Evolutionary conservation across 2,888 invertebrate genomes (phyloP).

Genomic region (Drosophila limbata): DNA sequence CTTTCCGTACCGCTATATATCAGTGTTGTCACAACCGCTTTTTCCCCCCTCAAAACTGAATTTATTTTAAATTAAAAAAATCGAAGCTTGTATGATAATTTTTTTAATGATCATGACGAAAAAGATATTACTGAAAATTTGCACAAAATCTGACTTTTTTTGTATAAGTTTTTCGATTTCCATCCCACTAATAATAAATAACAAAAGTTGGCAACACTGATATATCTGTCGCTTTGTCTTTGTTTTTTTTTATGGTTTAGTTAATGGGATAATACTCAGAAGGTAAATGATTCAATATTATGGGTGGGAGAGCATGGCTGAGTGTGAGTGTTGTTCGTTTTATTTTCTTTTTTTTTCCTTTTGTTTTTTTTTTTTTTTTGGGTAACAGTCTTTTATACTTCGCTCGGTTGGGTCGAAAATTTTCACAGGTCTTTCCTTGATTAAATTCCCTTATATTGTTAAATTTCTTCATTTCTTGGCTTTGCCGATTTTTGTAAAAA

Average conservation of each 20-base stretch:
- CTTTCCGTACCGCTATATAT: not conserved
- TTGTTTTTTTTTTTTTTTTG: slow-evolving; percentile 5
- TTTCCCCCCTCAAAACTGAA: not conserved
- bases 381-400: slow-evolving; percentile 64
- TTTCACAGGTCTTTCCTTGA: slow-evolving; percentile 32
- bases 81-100: too few relatives aligned
- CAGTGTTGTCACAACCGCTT: not conserved
- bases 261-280: slow-evolving; percentile 51
- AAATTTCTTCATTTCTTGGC: slow-evolving; percentile 36
- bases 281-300: slow-evolving; percentile 40
- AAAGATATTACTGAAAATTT: too few relatives aligned
- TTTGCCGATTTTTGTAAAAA: slow-evolving; percentile 36
- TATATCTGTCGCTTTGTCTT: slow-evolving; percentile 4
- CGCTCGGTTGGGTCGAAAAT: slow-evolving; percentile 52
- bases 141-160: too few relatives aligned
- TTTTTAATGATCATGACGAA: too few relatives aligned
- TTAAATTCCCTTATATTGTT: slow-evolving; percentile 12
- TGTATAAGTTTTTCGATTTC: too few relatives aligned
- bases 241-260: slow-evolving; percentile 2
- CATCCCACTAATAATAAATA: too few relatives aligned
- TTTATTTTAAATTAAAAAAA: not conserved
- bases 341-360: slow-evolving; percentile 3
- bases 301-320: slow-evolving; percentile 6
- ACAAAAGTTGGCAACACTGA: not conserved
- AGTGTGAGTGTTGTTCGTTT: slow-evolving; percentile 18